Percentiles rank a stretch among this genome's conserved stretches.
Evolutionary conservation across 1,140 invertebrate genomes (phyloP).

Genomic region (Phortica variegata): DNA sequence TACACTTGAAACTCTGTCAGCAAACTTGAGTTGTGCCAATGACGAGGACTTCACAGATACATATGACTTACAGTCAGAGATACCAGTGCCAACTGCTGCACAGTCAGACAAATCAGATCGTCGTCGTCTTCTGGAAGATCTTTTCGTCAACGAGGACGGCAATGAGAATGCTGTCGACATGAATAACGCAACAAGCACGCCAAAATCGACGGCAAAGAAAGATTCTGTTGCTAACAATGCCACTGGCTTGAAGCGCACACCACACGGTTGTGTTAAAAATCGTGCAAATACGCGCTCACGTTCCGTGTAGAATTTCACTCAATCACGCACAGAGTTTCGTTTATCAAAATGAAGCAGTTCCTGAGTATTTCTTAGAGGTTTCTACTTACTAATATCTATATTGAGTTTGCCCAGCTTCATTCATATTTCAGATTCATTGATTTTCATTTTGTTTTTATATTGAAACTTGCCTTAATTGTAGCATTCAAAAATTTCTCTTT

Average conservation of each 20-base stretch:
- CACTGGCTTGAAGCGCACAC: constrained; percentile 32
- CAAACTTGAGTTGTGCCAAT: constrained; percentile 33
- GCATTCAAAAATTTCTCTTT: no score
- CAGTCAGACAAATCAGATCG: constrained; percentile 29
- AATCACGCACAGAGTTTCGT: constrained; percentile 31
- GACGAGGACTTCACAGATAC: constrained; percentile 9
- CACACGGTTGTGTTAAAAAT: constrained; percentile 43
- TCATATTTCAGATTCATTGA: no score
- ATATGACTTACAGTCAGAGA: constrained; percentile 10
- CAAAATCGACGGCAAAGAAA: constrained; percentile 11
- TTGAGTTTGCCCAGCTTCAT: no score
- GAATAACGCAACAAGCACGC: constrained; percentile 7
- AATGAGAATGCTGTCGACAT: constrained; percentile 11
- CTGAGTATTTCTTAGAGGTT: constrained; percentile 10
- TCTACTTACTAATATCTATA: constrained; percentile 23
- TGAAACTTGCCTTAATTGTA: no score
- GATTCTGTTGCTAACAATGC: constrained; percentile 13
- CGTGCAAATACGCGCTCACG: constrained; percentile 35
- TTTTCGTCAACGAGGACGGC: constrained; percentile 29
- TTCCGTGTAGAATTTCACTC: constrained; percentile 22
- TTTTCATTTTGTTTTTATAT: no score
- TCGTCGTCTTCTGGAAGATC: constrained; percentile 19
- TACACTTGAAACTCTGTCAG: constrained; percentile 39
- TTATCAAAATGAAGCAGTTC: constrained; percentile 29
- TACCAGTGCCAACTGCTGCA: constrained; percentile 1